Base-by-base conservation (phyloP, 2,797 vertebrate genomes). In the Thamnophis elegans region DNA sequence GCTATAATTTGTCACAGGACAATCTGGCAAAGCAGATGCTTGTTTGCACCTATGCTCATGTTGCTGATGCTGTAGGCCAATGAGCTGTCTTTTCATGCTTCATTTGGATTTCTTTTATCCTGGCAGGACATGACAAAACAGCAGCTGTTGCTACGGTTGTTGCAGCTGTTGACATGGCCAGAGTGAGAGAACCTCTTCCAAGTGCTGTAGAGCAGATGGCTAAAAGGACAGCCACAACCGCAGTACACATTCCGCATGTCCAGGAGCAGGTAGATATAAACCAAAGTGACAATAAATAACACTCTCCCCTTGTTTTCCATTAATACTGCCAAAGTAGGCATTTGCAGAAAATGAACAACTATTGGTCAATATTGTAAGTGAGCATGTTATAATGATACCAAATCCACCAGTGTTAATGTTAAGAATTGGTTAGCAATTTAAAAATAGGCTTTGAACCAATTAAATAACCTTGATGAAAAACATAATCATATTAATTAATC, bases 121-220 rank as follows among this genome's bases (percentile, higher is more conserved):
- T n/a, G n/a, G 94, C 97, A 97, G 92, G 98, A 97, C 93, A 94
- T 96, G 88, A 97, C 56, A 98, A 97, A 97, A 98, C 97, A 91
- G 97, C 97, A 97, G 98, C 98, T 96, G 95, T 98, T 94, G 98
- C 98, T 56, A 98, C 97, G 0, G 98, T 98, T 73, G 97, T 98
- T 96, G 98, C 98, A 96, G 97, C 98, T 92, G 97, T 98, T 97
- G 98, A 98, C 94, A 96, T 98, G 97, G 97, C 97, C 96, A 97
- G 97, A 98, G 98, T 97, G 97, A 97, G 97, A 98, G 97, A 98
- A 96, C 98, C 98, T 96, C 96, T 94, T 92, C 95, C 97, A 97
- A 95, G 95, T 89, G 95, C 96, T 96, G 96, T 97, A 97, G 98
- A 98, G 95, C 97, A 98, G 96, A 96, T 96, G 94, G 90, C 97